Evolutionary conservation across 1,140 invertebrate genomes (phyloP).

Genomic region (Magallana ariakensis): DNA sequence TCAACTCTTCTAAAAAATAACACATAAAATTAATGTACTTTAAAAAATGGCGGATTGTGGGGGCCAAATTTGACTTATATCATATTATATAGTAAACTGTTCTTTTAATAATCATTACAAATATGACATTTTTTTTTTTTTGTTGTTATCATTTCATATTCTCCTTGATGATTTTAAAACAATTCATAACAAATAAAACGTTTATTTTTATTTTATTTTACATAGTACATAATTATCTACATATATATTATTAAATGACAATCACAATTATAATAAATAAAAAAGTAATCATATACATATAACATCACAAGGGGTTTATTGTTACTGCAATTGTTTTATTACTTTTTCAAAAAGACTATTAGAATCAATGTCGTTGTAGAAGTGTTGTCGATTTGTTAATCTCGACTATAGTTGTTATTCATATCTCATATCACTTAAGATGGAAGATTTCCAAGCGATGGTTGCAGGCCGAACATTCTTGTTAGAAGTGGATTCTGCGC

Average conservation of each 20-base stretch:
- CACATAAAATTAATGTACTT: too few relatives aligned
- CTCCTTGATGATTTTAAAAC: background rate
- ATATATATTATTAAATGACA: background rate
- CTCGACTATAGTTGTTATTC: background rate
- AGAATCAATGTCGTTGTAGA: background rate
- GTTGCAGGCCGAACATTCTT: constrained; percentile 24
- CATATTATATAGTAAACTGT: too few relatives aligned
- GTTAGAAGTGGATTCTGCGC: constrained; percentile 31
- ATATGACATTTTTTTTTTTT: too few relatives aligned
- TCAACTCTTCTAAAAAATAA: too few relatives aligned
- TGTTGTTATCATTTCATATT: too few relatives aligned
- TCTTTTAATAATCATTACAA: too few relatives aligned
- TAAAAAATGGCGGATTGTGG: too few relatives aligned
- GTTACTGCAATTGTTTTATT: too few relatives aligned
- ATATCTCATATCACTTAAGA: background rate
- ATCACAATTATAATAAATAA: background rate
- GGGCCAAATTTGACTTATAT: too few relatives aligned
- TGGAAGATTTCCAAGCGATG: constrained; percentile 14
- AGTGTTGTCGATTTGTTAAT: background rate
- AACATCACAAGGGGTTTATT: too few relatives aligned
- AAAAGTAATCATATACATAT: too few relatives aligned
- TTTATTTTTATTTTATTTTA: background rate
- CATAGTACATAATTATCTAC: background rate
- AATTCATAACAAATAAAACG: background rate
- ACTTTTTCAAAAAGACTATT: too few relatives aligned